Evolutionary conservation across 92 coral and sea anemone genomes (phyloP), one percentile per base, ranked within the genome.

Genomic region (Porites divaricata): DNA sequence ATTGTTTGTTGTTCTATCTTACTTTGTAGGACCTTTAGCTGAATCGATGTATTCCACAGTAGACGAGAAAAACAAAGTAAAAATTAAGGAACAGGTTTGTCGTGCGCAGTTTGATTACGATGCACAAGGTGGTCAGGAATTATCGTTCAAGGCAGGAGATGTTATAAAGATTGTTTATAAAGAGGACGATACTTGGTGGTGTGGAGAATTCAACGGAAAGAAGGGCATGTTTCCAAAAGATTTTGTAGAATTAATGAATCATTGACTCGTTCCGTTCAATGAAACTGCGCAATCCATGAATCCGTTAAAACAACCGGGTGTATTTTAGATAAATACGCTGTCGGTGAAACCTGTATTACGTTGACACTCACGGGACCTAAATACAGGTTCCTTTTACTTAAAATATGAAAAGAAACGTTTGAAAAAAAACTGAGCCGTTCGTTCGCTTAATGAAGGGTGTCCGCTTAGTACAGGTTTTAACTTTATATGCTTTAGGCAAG

Each of bases 211-310:
- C 15, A 77, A 84, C 17, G 99, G 93, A n/a, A 87, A 84, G 80
- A 91, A 76, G 24, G 99, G 99, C 21, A 96, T 96, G 99, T 95
- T 96, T 65, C 99, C 99, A 13, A 81, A 83, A 70, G 88, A 57
- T 51, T 96, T 92, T 80, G 99, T 95, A 16, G 73, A 89, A 2
- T 22, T 8, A 22, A 1, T 76, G 21, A n/a, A 17, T 23, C 41
- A 10, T 1, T 51, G 63, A 76, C 52, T 4, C 1, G 45, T 35
- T 35, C 45, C 45, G 45, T 35, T 3, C 45, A 4, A 35, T 35
- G 45, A 6, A 35, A 28, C 6, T 13, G 12, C 14, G 20, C 53
- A 54, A 56, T 17, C 11, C 11, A 67, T 11, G 62, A 16, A 21
- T 8, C 8, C 0, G 62, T 20, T 62, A 20, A 50, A 73, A 28